Evolutionary conservation across 2,797 vertebrate genomes (phyloP).

Genomic region (Margarornis squamiger): DNA sequence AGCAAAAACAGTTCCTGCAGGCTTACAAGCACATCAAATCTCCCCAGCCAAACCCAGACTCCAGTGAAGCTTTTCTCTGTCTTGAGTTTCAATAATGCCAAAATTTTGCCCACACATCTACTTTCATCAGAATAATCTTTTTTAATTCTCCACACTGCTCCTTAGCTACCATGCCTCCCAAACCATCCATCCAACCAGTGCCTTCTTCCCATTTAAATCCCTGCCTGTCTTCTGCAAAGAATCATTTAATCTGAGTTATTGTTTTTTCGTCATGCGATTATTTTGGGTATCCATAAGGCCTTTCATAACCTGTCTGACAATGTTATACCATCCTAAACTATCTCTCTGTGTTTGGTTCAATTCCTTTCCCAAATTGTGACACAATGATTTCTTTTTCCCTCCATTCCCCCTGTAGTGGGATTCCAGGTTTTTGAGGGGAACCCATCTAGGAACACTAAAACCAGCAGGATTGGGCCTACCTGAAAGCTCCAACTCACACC

Average conservation of each 20-base stretch:
- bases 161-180: neutral
- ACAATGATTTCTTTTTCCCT: neutral
- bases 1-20: neutral
- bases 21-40: neutral
- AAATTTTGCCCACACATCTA: neutral
- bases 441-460: neutral
- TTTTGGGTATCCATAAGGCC: neutral
- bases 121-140: neutral
- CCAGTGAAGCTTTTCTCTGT: neutral
- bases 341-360: neutral
- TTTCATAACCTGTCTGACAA: neutral
- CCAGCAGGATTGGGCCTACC: neutral
- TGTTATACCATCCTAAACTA: neutral
- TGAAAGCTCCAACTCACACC: neutral
- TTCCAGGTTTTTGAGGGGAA: neutral
- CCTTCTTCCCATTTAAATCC: neutral
- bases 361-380: neutral
- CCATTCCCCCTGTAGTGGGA: neutral
- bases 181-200: neutral
- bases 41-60: neutral
- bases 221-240: neutral
- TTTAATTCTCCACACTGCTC: neutral
- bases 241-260: neutral
- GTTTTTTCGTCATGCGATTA: neutral
- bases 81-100: neutral